Evolutionary conservation across 1,140 invertebrate species (phyloP), one percentile per base, ranked within the genome.

Genomic region (Bombus breviceps): DNA sequence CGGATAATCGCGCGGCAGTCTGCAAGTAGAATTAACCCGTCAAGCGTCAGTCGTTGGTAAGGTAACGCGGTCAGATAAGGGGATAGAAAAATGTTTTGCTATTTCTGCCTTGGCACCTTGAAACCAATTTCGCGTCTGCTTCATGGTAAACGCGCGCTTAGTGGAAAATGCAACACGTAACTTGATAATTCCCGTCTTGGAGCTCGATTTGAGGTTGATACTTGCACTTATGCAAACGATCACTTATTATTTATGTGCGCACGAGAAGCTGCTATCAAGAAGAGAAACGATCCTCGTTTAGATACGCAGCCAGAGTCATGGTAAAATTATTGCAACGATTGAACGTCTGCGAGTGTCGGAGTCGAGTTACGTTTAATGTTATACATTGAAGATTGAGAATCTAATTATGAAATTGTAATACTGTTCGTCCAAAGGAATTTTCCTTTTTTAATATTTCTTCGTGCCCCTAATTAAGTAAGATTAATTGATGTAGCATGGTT

Each of bases 21-120:
- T 75, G 81, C 59, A 73, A 57, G 81, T 78, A 62, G 81, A 87
- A 90, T 90, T 90, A 90, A 90, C 82, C 86, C 69, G 89, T 90
- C 88, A 57, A 34, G 59, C 79, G 82, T 89, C 43, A 83, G 62
- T 81, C 76, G n/a, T 78, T 85, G 74, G 82, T 76, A 59, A 78
- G 64, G 66, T 57, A 84, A 62, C 37, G 68, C 53, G 76, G 64
- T 59, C 83, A 84, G 83, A 84, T 84, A 84, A 80, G 68, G 18
- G 76, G 41, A 84, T 71, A 68, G 83, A 84, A 84, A 84, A 84
- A 84, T 84, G 76, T 80, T 84, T 69, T 25, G 83, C 83, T 80
- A 72, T 80, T 84, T 71, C 66, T 76, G n/a, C 5, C 71, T 15
- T 3, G 39, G 18, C 75, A 25, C 32, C 10, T 53, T 28, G n/a